Conservation (phyloP, 1,140 invertebrate genomes). For the Phocides pigmalion region DNA sequence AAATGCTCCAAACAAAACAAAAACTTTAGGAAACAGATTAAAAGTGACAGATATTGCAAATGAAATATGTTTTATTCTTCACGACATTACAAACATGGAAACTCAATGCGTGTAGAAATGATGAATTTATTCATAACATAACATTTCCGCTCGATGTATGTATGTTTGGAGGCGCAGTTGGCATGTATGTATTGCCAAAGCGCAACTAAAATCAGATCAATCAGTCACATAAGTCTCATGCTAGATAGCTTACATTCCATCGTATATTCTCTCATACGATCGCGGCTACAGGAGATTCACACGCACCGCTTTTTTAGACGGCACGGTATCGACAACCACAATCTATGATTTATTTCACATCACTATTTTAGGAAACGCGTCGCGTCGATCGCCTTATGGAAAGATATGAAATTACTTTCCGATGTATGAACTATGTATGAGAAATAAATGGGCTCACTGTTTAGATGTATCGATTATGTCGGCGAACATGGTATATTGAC, state of each 20-base stretch:
- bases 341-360: slow-evolving; percentile 80
- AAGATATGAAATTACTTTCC: slow-evolving; percentile 73
- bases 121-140: slow-evolving; percentile 48
- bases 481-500: slow-evolving; percentile 46
- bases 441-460: slow-evolving; percentile 51
- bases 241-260: slow-evolving; percentile 45
- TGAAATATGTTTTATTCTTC: slow-evolving; percentile 2
- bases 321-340: slow-evolving; percentile 59
- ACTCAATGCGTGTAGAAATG: slow-evolving; percentile 31
- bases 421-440: slow-evolving; percentile 59
- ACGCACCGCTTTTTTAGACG: slow-evolving; percentile 71
- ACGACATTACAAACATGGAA: slow-evolving; percentile 33
- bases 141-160: slow-evolving; percentile 40
- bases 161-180: slow-evolving; percentile 28
- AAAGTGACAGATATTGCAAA: slow-evolving; percentile 2
- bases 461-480: slow-evolving; percentile 57
- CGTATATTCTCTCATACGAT: slow-evolving; percentile 73
- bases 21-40: neutral
- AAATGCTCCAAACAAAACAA: neutral
- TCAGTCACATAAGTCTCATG: slow-evolving; percentile 56
- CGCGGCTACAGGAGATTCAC: slow-evolving; percentile 72
- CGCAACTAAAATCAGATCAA: slow-evolving; percentile 42
- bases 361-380: slow-evolving; percentile 81
- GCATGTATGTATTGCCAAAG: slow-evolving; percentile 28
- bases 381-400: slow-evolving; percentile 68